Percentiles rank a stretch among this genome's conserved stretches.
phyloP scores from a whole-genome alignment of 1,140 invertebrate genomes.

The Piezodorus guildinii region DNA sequence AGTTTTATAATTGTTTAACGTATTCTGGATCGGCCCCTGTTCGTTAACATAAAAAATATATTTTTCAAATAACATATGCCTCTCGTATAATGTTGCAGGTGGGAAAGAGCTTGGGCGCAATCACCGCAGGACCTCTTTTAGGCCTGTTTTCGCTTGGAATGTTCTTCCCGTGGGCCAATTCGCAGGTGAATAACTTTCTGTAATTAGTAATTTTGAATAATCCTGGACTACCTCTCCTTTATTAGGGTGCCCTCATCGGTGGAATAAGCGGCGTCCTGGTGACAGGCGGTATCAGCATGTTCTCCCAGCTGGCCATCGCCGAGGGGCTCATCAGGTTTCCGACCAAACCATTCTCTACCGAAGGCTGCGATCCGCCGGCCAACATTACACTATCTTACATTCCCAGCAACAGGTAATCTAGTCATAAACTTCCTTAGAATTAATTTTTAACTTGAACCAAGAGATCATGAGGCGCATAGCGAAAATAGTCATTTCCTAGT shows the following conservation, averaged over 20 bases:
- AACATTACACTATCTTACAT: background rate
- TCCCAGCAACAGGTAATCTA: background rate
- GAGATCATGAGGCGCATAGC: too few species aligned
- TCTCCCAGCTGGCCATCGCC: conserved; percentile 61
- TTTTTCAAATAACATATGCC: too few species aligned
- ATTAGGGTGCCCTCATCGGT: conserved; percentile 66
- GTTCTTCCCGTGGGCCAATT: conserved; percentile 59
- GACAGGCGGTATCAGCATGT: conserved; percentile 75
- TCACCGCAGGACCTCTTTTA: conserved; percentile 60
- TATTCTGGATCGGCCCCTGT: too few species aligned
- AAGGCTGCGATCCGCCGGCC: conserved; percentile 21
- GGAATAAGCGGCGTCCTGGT: conserved; percentile 53
- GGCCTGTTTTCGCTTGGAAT: conserved; percentile 67
- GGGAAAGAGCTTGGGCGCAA: conserved; percentile 50
- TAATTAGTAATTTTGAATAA: too few species aligned
- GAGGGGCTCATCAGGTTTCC: conserved; percentile 43
- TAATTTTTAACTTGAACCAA: too few species aligned
- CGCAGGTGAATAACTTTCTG: conserved; percentile 28
- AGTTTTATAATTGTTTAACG: too few species aligned
- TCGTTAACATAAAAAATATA: too few species aligned
- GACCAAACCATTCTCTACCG: conserved; percentile 26
- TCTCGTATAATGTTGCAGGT: too few species aligned
- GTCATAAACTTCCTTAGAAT: too few species aligned
- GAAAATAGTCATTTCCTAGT: too few species aligned
- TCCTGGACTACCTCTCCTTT: background rate